phyloP scores from a whole-genome alignment of 2,113 vertebrate species.

The Axis porcinus region DNA sequence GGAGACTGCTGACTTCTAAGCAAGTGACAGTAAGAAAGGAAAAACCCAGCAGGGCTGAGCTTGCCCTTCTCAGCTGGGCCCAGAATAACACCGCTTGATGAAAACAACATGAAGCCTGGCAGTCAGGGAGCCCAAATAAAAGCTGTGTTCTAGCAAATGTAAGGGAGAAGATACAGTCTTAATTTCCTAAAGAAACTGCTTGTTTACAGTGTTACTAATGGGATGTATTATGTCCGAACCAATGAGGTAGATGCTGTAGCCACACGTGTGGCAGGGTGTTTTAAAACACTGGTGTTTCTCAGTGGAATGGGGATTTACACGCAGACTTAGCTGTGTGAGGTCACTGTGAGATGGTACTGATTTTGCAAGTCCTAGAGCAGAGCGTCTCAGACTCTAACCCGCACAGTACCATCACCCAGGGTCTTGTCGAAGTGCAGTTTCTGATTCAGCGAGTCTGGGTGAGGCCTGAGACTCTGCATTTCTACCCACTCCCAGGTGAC shows the following conservation, averaged over 20 bases:
- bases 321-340: background rate
- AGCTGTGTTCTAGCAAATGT: background rate
- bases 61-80: slow-evolving; percentile 27
- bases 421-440: background rate
- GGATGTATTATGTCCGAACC: background rate
- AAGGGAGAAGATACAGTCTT: background rate
- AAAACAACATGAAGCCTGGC: background rate
- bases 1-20: background rate
- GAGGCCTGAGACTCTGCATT: background rate
- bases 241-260: background rate
- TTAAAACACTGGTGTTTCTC: background rate
- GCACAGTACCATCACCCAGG: background rate
- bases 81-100: background rate
- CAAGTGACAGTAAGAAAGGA: background rate
- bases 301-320: background rate
- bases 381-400: background rate
- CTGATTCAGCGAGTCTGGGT: background rate
- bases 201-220: background rate
- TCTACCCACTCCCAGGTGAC: background rate
- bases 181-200: background rate
- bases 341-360: background rate
- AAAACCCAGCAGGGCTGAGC: background rate
- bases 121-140: background rate
- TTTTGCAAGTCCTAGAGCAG: background rate
- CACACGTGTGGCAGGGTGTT: background rate